Evolutionary conservation across 2,888 invertebrate genomes (phyloP), one percentile per base, ranked within the genome.

Genomic region (Ennomos quercinarius): DNA sequence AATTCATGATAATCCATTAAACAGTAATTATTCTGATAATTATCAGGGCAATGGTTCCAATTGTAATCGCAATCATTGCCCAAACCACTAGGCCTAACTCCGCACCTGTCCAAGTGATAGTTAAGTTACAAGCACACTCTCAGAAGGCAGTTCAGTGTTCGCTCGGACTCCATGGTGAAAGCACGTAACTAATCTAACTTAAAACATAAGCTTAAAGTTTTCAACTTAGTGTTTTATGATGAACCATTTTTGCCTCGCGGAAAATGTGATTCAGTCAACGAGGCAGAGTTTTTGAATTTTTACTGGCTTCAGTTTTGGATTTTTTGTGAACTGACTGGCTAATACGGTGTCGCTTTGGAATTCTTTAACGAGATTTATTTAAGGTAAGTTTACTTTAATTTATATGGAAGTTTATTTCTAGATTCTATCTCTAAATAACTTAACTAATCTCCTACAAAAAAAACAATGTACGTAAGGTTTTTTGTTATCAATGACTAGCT

Each of bases 261-360:
- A 91, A 91, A 91, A 91, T 91, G 91, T 91, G 89, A 88, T 89
- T 89, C 89, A 85, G 84, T 88, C 89, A 77, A 80, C 78, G 78
- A 78, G 71, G 69, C 68, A 45, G 74, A 69, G 73, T 68, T 74
- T 60, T 70, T 69, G 43, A 66, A 59, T 72, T 71, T 75, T 68
- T 54, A 70, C 64, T 67, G 58, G 56, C 64, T 67, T 70, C 59
- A 67, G 66, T 70, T 68, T 75, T 69, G 60, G 64, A 72, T 68
- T 63, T 66, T 71, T 78, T 73, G 72, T 72, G 76, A 68, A 67
- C 43, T 35, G 12, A 54, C 41, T 48, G 45, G 45, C 39, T 37
- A 41, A 67, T 70, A 67, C 66, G 66, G 64, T 70, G 69, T 64
- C 6, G 27, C 27, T 64, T 65, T 73, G 74, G 81, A 77, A 78